Evolutionary conservation across 2,113 vertebrate genomes (phyloP).

Genomic region (Empidonax alnorum): DNA sequence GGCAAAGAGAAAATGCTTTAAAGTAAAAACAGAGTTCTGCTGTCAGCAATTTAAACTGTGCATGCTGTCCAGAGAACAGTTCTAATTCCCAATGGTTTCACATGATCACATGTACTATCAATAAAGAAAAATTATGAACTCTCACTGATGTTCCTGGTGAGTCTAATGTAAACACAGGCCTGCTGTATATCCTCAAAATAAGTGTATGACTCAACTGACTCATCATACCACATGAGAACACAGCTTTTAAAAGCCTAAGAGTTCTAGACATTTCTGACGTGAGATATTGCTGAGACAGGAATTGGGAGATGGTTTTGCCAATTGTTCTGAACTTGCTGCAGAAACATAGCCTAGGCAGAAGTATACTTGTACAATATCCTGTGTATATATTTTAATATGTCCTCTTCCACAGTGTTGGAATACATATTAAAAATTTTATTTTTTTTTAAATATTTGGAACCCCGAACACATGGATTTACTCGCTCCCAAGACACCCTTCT

Average conservation of each 20-base stretch:
- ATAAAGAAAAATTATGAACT: neutral
- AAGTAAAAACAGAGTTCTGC: neutral
- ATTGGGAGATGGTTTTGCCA: neutral
- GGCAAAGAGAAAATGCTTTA: neutral
- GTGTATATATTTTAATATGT: neutral
- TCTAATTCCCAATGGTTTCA: neutral
- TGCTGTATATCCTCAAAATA: neutral
- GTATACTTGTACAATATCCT: neutral
- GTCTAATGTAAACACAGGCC: neutral
- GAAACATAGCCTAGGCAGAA: neutral
- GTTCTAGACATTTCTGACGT: neutral
- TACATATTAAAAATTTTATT: neutral
- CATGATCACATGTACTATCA: neutral
- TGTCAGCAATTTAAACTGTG: neutral
- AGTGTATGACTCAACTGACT: neutral
- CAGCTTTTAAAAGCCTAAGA: neutral
- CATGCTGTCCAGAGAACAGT: neutral
- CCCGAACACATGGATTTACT: neutral
- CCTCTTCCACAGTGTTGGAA: neutral
- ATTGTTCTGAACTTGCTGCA: neutral
- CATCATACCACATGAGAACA: neutral
- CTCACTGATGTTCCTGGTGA: neutral
- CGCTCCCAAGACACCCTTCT: neutral
- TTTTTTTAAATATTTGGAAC: neutral
- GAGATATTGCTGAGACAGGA: neutral